Base-by-base conservation (phyloP, 2,797 vertebrate species). In the Alca torda region DNA sequence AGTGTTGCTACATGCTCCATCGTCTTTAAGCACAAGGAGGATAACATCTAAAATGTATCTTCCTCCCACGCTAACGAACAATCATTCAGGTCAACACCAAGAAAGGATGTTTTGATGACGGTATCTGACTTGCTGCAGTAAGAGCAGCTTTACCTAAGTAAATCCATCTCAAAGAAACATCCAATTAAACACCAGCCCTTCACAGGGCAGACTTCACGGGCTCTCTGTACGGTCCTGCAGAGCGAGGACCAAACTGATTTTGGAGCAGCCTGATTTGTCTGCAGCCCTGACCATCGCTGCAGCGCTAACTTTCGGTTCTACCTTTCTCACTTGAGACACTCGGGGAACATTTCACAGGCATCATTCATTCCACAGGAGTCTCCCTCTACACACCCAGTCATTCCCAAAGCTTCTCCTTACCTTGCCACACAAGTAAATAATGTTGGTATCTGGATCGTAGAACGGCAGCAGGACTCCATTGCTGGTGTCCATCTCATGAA, bases 371-470 rank as follows among this genome's bases (percentile, higher is more conserved):
- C 18, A 18, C 12, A n/a, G 31, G 10, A 61, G 30, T 7, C 9
- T 50, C 15, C 63, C 14, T 15, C 26, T 59, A 16, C 17, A 46
- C 11, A 8, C 53, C 14, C 54, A 41, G 23, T 11, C 19, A 30
- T 20, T 25, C 69, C 37, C 28, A 68, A 45, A 35, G n/a, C 28
- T 33, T 4, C 56, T 33, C 20, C 46, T 81, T 65, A 99, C 99
- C 99, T 99, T 99, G 80, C 99, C 99, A 95, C 99, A 99, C 80
- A 99, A 96, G 98, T 99, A 99, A 94, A 99, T 99, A 59, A 99
- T 98, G 65, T 96, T 99, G 96, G 99, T 99, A 96, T 99, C 99
- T 0, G 99, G 98, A 84, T 99, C 99, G 1, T 99, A 99, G 98
- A 99, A 99, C 0, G 99, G 99, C 90, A 99, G 97, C 79, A 99